These are phyloP conservation scores for Eremobia ochroleuca DNA, from an alignment of 2,888 invertebrate species.

Conservation along the genomic window DNA sequence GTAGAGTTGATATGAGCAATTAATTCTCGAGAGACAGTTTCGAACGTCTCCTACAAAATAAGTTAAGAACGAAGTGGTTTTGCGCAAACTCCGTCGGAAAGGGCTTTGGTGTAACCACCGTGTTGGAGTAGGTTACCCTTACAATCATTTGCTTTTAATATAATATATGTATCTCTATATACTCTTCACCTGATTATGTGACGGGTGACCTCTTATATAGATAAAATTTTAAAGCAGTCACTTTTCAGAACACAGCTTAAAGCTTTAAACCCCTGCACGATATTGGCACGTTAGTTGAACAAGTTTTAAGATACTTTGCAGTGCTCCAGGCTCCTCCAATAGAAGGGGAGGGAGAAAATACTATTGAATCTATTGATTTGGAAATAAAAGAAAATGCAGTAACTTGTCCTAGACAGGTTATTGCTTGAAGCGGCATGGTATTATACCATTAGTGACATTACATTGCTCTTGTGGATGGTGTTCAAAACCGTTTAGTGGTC, in stretches of 20 bases:
- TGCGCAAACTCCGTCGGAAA: slow-evolving; percentile 79
- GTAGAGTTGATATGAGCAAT: slow-evolving; percentile 70
- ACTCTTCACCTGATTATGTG: slow-evolving; percentile 13
- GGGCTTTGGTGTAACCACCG: slow-evolving; percentile 64
- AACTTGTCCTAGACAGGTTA: slow-evolving; percentile 15
- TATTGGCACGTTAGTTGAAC: slow-evolving; percentile 43
- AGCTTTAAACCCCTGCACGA: slow-evolving; percentile 32
- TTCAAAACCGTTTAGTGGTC: slow-evolving; percentile 15
- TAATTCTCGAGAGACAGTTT: slow-evolving; percentile 69
- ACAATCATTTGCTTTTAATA: slow-evolving; percentile 55
- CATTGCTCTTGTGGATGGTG: slow-evolving; percentile 12
- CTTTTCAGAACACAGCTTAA: slow-evolving; percentile 8
- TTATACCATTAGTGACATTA: slow-evolving; percentile 13
- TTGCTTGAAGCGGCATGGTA: slow-evolving; percentile 10
- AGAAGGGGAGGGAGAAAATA: slow-evolving; percentile 19
- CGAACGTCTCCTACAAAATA: slow-evolving; percentile 76
- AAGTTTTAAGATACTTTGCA: slow-evolving; percentile 37
- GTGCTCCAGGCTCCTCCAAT: slow-evolving; percentile 1
- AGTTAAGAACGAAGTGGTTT: slow-evolving; percentile 74
- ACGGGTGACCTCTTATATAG: slow-evolving; percentile 23
- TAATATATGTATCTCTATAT: slow-evolving; percentile 24
- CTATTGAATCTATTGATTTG: slow-evolving; percentile 29
- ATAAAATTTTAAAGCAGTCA: slow-evolving; percentile 14
- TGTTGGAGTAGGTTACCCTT: slow-evolving; percentile 57
- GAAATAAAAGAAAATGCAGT: slow-evolving; percentile 27